Percentiles rank a stretch among this genome's conserved stretches.
These are phyloP conservation scores for Contarinia nasturtii DNA, from an alignment of 1,140 invertebrate species.

Conservation along the genomic window DNA sequence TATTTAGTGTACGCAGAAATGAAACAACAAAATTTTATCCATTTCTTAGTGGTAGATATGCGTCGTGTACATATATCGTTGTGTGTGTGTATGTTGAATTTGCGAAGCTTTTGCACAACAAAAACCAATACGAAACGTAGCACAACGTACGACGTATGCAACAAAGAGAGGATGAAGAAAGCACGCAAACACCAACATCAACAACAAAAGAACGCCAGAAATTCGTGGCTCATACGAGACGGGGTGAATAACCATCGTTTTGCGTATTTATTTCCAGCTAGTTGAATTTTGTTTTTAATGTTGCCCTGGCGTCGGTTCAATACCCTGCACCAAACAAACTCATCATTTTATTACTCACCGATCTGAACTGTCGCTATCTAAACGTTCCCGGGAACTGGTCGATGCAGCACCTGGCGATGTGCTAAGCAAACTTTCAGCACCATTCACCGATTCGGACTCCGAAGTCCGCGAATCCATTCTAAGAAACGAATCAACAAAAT, in stretches of 20 bases:
- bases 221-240: background rate
- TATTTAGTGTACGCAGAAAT: too few species aligned
- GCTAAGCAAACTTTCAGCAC: slow-evolving; percentile 5
- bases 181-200: background rate
- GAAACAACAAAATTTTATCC: too few species aligned
- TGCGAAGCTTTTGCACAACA: too few species aligned
- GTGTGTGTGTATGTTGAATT: too few species aligned
- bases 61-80: too few species aligned
- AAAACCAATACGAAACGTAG: too few species aligned
- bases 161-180: background rate
- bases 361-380: slow-evolving; percentile 21
- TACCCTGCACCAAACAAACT: background rate
- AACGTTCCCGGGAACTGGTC: slow-evolving; percentile 9
- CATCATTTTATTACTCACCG: slow-evolving; percentile 4
- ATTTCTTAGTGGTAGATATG: too few species aligned
- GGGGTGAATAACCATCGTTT: background rate
- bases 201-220: background rate
- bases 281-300: background rate
- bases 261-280: background rate
- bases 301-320: background rate
- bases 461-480: slow-evolving; percentile 12
- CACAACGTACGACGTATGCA: too few species aligned
- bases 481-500: slow-evolving; percentile 6
- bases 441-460: slow-evolving; percentile 2
- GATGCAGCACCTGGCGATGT: slow-evolving; percentile 7